Base-by-base conservation (phyloP, 2,113 vertebrate genomes). In the Pycnonotus jocosus region DNA sequence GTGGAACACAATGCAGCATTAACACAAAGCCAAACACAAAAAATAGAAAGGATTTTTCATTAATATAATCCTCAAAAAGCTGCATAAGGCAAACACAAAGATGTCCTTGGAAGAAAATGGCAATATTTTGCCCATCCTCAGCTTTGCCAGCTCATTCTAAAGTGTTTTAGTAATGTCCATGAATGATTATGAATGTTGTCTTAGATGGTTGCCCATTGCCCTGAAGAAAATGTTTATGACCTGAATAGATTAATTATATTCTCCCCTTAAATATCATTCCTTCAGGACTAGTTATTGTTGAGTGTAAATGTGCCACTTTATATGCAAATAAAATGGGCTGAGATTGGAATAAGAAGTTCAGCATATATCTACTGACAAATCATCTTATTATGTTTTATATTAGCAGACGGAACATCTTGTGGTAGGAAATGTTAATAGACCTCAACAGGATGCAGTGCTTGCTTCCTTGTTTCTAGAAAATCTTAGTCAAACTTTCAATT, bases 161-260 rank as follows among this genome's bases (percentile, higher is more conserved):
- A 97, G 92, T 84, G 76, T 68, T 92, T 79, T 68, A 76, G 71
- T 86, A 86, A 92, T 93, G 93, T 81, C 91, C 89, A 96, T 84
- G 94, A 97, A 66, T 94, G 92, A 97, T 97, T 96, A 95, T 92
- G 91, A 97, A 94, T 91, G 94, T 94, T 96, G 92, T 96, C 87
- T 95, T 97, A 97, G 97, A 96, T 80, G 82, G 74, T 87, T 97
- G 92, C 96, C 92, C 79, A 73, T 88, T 97, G 96, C 96, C 97
- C 96, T 96, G 97, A 98, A 98, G 97, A 97, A 97, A 97, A 98
- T 97, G 95, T 97, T 98, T 97, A 97, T 96, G 94, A 95, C 86
- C 96, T 95, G 91, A 95, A 96, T 62, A 88, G 95, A 94, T 97
- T 98, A 97, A 98, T 97, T 97, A 95, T 96, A 94, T 94, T 97